A percentile compares a stretch with the other conserved stretches of the same genome.
These are phyloP conservation scores for Dallia pectoralis DNA, from an alignment of 2,797 vertebrate species.

Conservation along the genomic window DNA sequence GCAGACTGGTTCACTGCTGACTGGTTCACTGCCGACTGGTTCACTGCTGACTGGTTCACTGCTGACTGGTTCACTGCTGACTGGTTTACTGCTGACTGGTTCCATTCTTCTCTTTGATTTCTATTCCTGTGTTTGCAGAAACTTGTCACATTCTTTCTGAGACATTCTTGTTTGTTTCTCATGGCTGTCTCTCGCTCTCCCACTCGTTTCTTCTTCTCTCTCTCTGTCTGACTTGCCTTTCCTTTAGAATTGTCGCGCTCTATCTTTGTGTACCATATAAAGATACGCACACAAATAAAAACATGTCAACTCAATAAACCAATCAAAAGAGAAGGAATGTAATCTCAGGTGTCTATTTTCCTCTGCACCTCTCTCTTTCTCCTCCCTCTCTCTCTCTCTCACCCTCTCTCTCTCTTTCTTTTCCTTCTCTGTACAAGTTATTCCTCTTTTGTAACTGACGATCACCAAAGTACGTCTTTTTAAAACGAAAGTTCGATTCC, in stretches of 20 bases:
- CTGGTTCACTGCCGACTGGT: too few relatives aligned
- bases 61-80: too few relatives aligned
- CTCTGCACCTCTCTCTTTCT: neutral
- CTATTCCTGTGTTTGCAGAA: neutral
- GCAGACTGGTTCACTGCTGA: too few relatives aligned
- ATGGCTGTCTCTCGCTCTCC: neutral
- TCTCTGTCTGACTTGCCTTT: neutral
- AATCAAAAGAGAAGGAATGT: neutral
- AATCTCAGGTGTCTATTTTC: neutral
- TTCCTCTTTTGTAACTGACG: too few relatives aligned
- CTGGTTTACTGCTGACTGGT: too few relatives aligned
- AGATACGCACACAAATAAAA: neutral
- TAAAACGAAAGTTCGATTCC: neutral
- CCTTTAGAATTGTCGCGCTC: too few relatives aligned
- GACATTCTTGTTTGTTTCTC: neutral
- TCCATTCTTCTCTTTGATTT: neutral
- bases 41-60: too few relatives aligned
- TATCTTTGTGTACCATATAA: too few relatives aligned
- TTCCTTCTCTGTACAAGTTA: neutral
- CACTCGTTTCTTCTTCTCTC: rapidly evolving
- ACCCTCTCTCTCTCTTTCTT: neutral
- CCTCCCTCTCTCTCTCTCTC: too few relatives aligned
- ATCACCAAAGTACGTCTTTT: too few relatives aligned
- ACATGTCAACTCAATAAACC: neutral
- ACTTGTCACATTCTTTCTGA: neutral